phyloP scores from a whole-genome alignment of 2,888 invertebrate species.

The Idaea straminata region DNA sequence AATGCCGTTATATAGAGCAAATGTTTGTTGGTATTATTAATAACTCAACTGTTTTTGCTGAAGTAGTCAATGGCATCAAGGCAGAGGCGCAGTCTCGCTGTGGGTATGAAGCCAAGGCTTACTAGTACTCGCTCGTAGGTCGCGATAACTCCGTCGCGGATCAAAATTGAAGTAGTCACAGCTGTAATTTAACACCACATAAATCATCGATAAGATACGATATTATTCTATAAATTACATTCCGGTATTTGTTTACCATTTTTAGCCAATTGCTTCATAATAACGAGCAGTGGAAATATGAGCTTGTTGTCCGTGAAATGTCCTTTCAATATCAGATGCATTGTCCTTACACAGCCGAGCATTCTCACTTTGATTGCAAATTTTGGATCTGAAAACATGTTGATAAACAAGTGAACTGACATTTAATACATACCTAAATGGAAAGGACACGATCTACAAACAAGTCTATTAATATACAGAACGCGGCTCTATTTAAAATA shows the following conservation, averaged over 20 bases:
- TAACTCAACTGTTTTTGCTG: conserved; percentile 82
- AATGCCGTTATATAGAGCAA: background rate
- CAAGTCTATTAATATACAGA: background rate
- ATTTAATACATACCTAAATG: background rate
- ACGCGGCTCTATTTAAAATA: background rate
- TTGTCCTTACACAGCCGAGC: conserved; percentile 80
- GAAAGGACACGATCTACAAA: conserved; percentile 12
- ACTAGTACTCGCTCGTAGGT: conserved; percentile 82
- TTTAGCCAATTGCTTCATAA: conserved; percentile 81
- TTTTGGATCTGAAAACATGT: conserved; percentile 75
- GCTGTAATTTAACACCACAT: conserved; percentile 48
- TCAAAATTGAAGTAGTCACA: conserved; percentile 71
- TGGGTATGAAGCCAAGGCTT: conserved; percentile 81
- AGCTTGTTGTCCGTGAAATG: conserved; percentile 81
- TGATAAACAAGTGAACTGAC: background rate
- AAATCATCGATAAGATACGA: conserved; percentile 13
- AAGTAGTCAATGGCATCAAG: conserved; percentile 84
- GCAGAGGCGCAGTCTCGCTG: conserved; percentile 81
- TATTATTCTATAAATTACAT: background rate
- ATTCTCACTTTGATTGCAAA: conserved; percentile 84
- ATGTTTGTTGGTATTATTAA: conserved; percentile 1
- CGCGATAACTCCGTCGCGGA: conserved; percentile 80
- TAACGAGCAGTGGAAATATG: conserved; percentile 78
- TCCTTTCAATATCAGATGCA: conserved; percentile 81
- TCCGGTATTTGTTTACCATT: conserved; percentile 68